A percentile compares a stretch with the other conserved stretches of the same genome.
phyloP scores from a whole-genome alignment of 1,140 invertebrate genomes.

The Calosoma granatense region DNA sequence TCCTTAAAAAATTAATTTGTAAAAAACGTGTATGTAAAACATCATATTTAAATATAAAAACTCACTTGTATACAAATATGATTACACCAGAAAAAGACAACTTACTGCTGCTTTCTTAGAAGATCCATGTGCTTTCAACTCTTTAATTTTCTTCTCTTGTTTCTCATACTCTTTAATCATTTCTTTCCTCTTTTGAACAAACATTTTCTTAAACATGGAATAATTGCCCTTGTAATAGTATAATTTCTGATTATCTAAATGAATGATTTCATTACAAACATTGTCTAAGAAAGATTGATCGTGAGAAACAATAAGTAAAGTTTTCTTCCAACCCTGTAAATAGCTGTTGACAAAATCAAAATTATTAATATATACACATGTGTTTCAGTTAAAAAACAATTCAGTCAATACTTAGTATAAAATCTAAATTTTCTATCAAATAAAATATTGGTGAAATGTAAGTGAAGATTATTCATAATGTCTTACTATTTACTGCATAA shows the following conservation, averaged over 20 bases:
- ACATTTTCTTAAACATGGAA: slow-evolving; percentile 99
- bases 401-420: too few relatives aligned
- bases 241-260: slow-evolving; percentile 89
- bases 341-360: slow-evolving; percentile 55
- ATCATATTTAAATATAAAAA: too few relatives aligned
- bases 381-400: slow-evolving; percentile 10
- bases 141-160: slow-evolving; percentile 90
- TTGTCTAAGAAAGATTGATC: slow-evolving; percentile 99
- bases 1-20: too few relatives aligned
- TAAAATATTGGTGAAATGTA: too few relatives aligned
- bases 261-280: slow-evolving; percentile 98
- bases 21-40: too few relatives aligned
- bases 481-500: too few relatives aligned
- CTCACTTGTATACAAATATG: not conserved
- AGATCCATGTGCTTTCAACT: slow-evolving; percentile 88
- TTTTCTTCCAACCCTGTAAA: slow-evolving; percentile 96
- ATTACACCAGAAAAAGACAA: too few relatives aligned
- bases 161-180: slow-evolving; percentile 97
- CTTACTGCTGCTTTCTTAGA: slow-evolving; percentile 85
- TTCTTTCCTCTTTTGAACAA: slow-evolving; percentile 89
- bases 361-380: slow-evolving; percentile 8
- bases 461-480: too few relatives aligned
- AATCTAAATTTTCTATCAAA: too few relatives aligned
- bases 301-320: slow-evolving; percentile 93
- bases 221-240: slow-evolving; percentile 99